These are phyloP conservation scores for Vandiemenella viatica DNA, from an alignment of 2,888 invertebrate species.

Conservation along the genomic window DNA sequence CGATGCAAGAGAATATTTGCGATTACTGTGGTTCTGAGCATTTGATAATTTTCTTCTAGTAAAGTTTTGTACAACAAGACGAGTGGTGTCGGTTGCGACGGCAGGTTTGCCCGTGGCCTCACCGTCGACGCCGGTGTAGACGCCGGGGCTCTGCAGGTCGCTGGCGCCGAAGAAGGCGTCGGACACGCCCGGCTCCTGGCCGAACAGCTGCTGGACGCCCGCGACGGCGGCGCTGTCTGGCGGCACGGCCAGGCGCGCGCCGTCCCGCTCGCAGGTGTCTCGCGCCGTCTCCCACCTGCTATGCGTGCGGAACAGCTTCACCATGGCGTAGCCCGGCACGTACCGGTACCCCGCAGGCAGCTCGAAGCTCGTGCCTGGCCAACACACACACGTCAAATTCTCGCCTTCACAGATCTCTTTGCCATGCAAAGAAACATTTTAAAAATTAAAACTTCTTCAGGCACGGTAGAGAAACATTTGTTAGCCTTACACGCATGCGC, in stretches of 20 bases:
- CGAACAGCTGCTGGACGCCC: neutral
- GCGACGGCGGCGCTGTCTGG: neutral
- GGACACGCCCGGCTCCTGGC: neutral
- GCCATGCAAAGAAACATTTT: too few relatives aligned
- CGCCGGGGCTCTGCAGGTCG: neutral
- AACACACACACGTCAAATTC: too few relatives aligned
- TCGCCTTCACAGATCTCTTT: too few relatives aligned
- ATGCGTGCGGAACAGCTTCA: neutral
- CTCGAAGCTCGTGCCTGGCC: neutral
- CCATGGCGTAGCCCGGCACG: neutral
- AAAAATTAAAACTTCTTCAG: too few relatives aligned
- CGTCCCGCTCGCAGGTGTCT: neutral
- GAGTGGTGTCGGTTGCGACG: too few relatives aligned
- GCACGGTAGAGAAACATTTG: too few relatives aligned
- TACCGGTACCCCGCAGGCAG: neutral
- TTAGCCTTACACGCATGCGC: too few relatives aligned
- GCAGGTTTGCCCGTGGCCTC: too few relatives aligned
- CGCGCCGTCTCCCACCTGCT: neutral
- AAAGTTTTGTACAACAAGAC: too few relatives aligned
- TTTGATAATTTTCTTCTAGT: too few relatives aligned
- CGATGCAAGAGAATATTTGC: too few relatives aligned
- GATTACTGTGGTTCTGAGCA: too few relatives aligned
- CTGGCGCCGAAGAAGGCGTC: neutral
- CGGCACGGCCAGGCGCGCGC: neutral
- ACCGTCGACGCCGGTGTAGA: neutral